Evolutionary conservation across 2,888 invertebrate genomes (phyloP).

Genomic region (Megaustenia siamemsis): DNA sequence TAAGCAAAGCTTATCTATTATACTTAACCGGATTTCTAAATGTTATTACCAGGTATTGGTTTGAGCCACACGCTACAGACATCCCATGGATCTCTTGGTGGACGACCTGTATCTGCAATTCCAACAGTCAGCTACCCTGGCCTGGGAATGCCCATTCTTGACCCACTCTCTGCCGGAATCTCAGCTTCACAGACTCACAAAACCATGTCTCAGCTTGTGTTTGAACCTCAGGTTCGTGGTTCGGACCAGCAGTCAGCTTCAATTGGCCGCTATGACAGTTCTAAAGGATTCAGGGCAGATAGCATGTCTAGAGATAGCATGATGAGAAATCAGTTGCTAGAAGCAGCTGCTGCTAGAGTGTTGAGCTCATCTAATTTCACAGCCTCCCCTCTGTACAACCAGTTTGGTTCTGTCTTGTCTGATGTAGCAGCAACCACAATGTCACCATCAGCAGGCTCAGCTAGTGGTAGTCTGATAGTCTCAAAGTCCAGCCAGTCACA

Average conservation of each 20-base stretch:
- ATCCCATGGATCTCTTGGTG: conserved; percentile 58
- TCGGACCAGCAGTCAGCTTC: conserved; percentile 53
- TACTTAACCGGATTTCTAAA: too few relatives aligned
- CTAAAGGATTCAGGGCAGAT: conserved; percentile 34
- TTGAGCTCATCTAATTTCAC: conserved; percentile 64
- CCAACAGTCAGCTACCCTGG: conserved; percentile 64
- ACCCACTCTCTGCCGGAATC: conserved; percentile 62
- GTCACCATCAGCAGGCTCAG: conserved; percentile 7
- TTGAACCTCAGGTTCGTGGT: conserved; percentile 59
- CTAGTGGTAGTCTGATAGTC: conserved; percentile 28
- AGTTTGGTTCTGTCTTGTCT: conserved; percentile 56
- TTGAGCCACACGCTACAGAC: conserved; percentile 61
- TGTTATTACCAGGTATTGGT: conserved; percentile 56
- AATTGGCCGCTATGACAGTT: conserved; percentile 32
- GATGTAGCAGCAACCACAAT: conserved; percentile 19
- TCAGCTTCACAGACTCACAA: conserved; percentile 67
- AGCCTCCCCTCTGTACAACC: conserved; percentile 57
- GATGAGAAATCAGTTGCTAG: conserved; percentile 45
- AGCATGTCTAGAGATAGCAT: conserved; percentile 2
- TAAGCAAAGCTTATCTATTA: too few relatives aligned
- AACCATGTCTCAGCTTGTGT: conserved; percentile 64
- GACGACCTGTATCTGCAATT: conserved; percentile 65
- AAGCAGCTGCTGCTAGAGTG: conserved; percentile 40
- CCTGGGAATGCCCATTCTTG: conserved; percentile 65
- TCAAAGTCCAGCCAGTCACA: conserved; percentile 55